Conservation (phyloP, 2,888 invertebrate genomes). For the Protodeltote pygarga region DNA sequence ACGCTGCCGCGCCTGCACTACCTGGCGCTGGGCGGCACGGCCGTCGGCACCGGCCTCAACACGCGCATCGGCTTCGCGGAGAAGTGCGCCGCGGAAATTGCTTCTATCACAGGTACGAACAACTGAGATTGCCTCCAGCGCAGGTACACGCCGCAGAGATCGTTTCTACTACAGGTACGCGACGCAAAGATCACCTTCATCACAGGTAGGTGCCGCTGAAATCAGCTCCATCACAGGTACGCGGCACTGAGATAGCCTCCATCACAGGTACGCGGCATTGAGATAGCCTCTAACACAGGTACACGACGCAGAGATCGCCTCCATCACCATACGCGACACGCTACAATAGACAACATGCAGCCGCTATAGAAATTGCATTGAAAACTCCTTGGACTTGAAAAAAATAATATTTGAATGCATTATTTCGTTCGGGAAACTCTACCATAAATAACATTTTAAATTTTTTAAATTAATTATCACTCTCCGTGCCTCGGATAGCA, state of each 20-base stretch:
- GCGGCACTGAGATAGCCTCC: constrained; percentile 55
- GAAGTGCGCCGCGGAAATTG: constrained; percentile 94
- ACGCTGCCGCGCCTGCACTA: constrained; percentile 95
- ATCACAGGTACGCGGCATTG: constrained; percentile 88
- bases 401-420: too few species aligned
- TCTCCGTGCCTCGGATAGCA: too few species aligned
- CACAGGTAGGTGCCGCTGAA: too few species aligned
- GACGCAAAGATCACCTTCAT: constrained; percentile 94
- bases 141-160: too few species aligned
- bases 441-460: too few species aligned
- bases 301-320: constrained; percentile 28
- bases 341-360: too few species aligned
- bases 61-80: constrained; percentile 98
- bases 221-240: constrained; percentile 90
- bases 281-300: constrained; percentile 91
- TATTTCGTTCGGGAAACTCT: too few species aligned
- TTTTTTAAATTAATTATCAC: too few species aligned
- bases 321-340: constrained; percentile 88
- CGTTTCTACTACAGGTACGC: too few species aligned
- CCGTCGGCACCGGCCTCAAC: constrained; percentile 99
- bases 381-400: too few species aligned
- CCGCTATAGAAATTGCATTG: too few species aligned
- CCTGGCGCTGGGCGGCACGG: constrained; percentile 98
- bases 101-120: too few species aligned
- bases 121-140: constrained; percentile 94